Evolutionary conservation across 2,113 vertebrate species (phyloP).

Genomic region (Menura novaehollandiae): DNA sequence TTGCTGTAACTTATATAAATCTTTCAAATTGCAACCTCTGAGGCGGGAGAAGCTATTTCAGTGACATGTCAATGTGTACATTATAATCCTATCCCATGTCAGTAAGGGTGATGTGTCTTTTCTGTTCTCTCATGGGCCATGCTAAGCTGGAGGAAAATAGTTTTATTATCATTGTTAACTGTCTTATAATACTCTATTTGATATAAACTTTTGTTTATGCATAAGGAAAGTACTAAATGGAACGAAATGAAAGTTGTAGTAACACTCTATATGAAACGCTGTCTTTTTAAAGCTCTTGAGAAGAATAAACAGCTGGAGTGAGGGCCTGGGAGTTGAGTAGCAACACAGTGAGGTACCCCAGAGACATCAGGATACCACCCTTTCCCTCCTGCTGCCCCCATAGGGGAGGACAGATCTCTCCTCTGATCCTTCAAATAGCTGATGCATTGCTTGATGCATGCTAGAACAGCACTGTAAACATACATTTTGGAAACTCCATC

Average conservation of each 20-base stretch:
- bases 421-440: background rate
- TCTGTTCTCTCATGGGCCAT: background rate
- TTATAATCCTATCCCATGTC: background rate
- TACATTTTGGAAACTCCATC: background rate
- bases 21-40: background rate
- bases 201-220: background rate
- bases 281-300: background rate
- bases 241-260: background rate
- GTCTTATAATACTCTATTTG: background rate
- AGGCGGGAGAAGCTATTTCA: background rate
- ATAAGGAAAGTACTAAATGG: background rate
- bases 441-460: accelerated
- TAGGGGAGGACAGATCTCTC: background rate
- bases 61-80: background rate
- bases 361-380: background rate
- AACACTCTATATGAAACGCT: background rate
- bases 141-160: background rate
- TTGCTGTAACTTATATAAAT: background rate
- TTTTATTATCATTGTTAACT: background rate
- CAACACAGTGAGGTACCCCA: accelerated
- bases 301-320: background rate
- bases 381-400: background rate
- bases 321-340: background rate
- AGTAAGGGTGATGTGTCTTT: background rate
- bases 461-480: background rate